Evolutionary conservation across 2,888 invertebrate species (phyloP), one percentile per base, ranked within the genome.

Genomic region (Acleris literana): DNA sequence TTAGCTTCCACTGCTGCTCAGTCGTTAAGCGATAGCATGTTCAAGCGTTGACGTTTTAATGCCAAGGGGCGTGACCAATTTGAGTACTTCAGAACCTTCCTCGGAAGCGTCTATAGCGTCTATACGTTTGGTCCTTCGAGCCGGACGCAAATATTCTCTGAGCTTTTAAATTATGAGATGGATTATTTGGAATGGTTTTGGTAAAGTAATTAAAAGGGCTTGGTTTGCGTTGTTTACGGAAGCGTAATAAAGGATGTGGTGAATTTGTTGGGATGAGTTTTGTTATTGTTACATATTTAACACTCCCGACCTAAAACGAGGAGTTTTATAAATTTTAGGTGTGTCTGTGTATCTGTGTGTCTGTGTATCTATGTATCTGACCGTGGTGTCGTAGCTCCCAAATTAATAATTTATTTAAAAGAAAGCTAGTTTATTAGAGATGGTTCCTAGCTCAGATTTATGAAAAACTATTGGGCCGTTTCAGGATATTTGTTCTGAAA

Each of bases 41-140:
- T 56, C 56, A 46, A 66, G 65, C 62, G 66, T 66, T 66, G 66
- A 62, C 52, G 53, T 62, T 66, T 64, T 55, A 60, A 65, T 60
- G 64, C 59, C 54, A 17, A 9, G 52, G 62, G 58, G 64, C 57
- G 64, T 18, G 58, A 18, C 22, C 7, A 3, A 16, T 29, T 57
- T 25, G 22, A 56, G 33, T 48, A 55, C 53, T 29, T 13, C 44
- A 25, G 25, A 55, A 22, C 33, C 46, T 48, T 55, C 43, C 20
- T 20, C 3, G 43, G 55, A 46, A 20, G 43, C 43, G 17, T 46
- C 63, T 49, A 49, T 33, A 46, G 5, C 29, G 16, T 39, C 11
- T 61, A 60, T 51, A 44, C 44, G 3, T 55, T 39, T 53, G 57
- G 58, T 48, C 58, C 51, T 64, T 58, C 64, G 20, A 22, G 11